Base-by-base conservation (phyloP, 2,888 invertebrate genomes). In the Phaedon cochleariae region DNA sequence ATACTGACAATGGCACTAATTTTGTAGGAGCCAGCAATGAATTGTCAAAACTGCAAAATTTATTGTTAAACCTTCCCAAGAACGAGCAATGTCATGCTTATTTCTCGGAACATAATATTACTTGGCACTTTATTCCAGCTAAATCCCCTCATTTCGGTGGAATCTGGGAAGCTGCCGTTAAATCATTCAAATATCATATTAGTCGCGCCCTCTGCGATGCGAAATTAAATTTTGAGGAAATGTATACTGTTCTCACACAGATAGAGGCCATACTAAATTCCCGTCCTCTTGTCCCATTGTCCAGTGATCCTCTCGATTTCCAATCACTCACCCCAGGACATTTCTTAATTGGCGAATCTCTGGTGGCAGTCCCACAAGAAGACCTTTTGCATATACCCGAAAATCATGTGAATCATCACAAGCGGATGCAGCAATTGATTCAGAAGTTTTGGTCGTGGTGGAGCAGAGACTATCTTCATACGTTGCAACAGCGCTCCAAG, bases 1-100 rank as follows among this genome's bases (percentile, higher is more conserved):
- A 64, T n/a, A 51, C 59, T 15, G 59, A 57, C 26, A 59, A 64
- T 21, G 64, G 54, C 15, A 64, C 59, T 18, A 64, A 64, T 54
- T 64, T 54, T 20, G 7, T 54, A 15, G 59, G 64, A n/a, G 59
- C 64, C 1, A 53, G 31, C 9, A 52, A 31, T 29, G 52, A 52
- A 52, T 52, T 29, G 52, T 46, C 46, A 20, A 58, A 59, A 37
- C 9, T 63, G 12, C 49, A 57, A 17, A 26, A 37, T 10, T 48
- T 51, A 15, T 20, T 59, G 17, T 15, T 15, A 6, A 10, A 52
- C 15, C 6, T 15, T 31, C 7, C 22, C 7, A 37, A 34, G 10
- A 12, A 18, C 21, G 21, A 18, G 3, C 37, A 34, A 10, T 37
- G 15, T 21, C 18, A 41, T 34, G 10, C 6, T 22, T 52, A 62